These are phyloP conservation scores for Epsilonema sp. DNA, from an alignment of 2,888 invertebrate species.

Conservation along the genomic window DNA sequence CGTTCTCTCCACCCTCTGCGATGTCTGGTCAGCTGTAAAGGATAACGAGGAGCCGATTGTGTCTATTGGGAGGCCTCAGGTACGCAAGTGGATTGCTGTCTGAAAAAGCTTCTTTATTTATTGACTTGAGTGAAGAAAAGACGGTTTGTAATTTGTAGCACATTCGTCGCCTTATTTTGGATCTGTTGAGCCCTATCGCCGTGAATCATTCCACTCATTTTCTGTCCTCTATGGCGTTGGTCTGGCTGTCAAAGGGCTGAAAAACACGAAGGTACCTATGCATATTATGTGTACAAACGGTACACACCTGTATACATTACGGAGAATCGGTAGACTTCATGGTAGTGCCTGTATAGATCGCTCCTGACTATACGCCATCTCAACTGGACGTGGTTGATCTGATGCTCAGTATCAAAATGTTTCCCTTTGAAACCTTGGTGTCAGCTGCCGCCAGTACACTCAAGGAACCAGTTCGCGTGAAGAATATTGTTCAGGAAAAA, in stretches of 20 bases:
- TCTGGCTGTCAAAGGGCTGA: slow-evolving; percentile 46
- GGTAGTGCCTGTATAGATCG: not conserved
- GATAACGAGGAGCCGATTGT: slow-evolving; percentile 22
- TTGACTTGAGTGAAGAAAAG: too few relatives aligned
- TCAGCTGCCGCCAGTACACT: slow-evolving; percentile 60
- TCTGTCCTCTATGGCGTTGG: slow-evolving; percentile 58
- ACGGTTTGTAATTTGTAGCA: too few relatives aligned
- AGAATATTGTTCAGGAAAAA: slow-evolving; percentile 7
- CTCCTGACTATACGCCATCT: slow-evolving; percentile 19
- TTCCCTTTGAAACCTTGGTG: slow-evolving; percentile 62
- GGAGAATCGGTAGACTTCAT: too few relatives aligned
- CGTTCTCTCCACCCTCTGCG: slow-evolving; percentile 54
- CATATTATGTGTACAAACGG: too few relatives aligned
- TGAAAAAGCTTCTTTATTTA: too few relatives aligned
- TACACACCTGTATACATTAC: too few relatives aligned
- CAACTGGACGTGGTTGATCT: slow-evolving; percentile 57
- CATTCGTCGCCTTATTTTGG: too few relatives aligned
- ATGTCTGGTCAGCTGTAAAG: slow-evolving; percentile 51
- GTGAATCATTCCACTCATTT: slow-evolving; percentile 59
- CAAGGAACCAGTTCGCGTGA: slow-evolving; percentile 44
- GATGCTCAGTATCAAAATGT: slow-evolving; percentile 55
- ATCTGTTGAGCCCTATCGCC: too few relatives aligned
- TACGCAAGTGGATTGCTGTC: too few relatives aligned
- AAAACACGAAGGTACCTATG: too few relatives aligned
- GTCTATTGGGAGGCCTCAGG: slow-evolving; percentile 18